Conservation (phyloP, 2,797 vertebrate genomes). For the Chrosomus eos region DNA sequence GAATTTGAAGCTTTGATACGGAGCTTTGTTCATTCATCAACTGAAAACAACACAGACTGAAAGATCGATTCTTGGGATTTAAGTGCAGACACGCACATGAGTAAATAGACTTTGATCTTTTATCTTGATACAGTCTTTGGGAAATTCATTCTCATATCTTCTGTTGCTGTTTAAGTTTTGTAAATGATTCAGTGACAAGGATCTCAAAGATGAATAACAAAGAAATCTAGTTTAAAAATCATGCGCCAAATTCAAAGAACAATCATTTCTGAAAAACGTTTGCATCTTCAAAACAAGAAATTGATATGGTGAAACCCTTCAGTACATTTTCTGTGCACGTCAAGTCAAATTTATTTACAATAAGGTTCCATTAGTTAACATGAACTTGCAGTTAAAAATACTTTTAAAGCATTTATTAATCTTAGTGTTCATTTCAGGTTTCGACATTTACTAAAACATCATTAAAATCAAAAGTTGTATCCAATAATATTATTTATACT, state of each 20-base stretch:
- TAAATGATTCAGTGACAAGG: not conserved
- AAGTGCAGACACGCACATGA: not conserved
- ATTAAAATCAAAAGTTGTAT: not conserved
- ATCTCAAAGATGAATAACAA: not conserved
- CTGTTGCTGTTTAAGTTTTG: not conserved
- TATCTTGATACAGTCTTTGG: not conserved
- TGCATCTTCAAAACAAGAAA: not conserved
- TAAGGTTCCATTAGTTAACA: too few species aligned
- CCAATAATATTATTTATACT: not conserved
- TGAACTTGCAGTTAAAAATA: too few species aligned
- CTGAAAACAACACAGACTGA: not conserved
- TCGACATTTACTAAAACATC: too few species aligned
- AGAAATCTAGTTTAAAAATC: not conserved
- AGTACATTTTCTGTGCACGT: not conserved
- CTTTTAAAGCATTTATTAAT: too few species aligned
- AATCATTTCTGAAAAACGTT: not conserved
- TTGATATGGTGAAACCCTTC: not conserved
- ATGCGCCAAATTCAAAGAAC: not conserved
- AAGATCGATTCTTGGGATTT: not conserved
- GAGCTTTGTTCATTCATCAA: not conserved
- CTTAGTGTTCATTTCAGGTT: too few species aligned
- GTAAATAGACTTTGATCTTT: conserved; percentile 6
- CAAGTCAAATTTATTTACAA: not conserved
- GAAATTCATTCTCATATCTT: not conserved
- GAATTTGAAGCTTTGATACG: not conserved